These are phyloP conservation scores for Apis dorsata DNA, from an alignment of 1,140 invertebrate genomes.

Conservation along the genomic window DNA sequence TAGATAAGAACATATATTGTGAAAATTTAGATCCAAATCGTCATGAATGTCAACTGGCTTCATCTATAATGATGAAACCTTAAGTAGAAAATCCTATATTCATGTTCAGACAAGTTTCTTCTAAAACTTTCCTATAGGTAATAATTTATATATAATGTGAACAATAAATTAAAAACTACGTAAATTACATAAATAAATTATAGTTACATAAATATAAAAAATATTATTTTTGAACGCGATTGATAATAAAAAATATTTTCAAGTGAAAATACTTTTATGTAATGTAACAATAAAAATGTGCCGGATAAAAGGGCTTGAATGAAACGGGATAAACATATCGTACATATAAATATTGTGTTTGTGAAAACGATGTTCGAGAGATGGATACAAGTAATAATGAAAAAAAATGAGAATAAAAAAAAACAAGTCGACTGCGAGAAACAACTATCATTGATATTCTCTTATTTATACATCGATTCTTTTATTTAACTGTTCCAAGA, in stretches of 20 bases:
- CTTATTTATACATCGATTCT: background rate
- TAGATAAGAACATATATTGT: too few species aligned
- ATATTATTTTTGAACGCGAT: background rate
- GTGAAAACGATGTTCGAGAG: background rate
- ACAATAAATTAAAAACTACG: too few species aligned
- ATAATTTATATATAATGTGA: background rate
- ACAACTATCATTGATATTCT: background rate
- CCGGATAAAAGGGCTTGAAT: background rate
- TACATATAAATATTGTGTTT: background rate
- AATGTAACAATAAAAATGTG: background rate
- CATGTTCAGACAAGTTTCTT: background rate
- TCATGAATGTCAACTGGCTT: background rate
- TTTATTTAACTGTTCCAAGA: background rate
- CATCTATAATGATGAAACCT: background rate
- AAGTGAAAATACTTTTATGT: slow-evolving; percentile 1
- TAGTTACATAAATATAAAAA: background rate
- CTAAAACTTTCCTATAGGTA: background rate
- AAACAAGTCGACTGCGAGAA: background rate
- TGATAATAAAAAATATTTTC: background rate
- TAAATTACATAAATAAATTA: background rate
- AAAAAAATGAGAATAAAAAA: background rate
- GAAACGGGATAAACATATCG: background rate
- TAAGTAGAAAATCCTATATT: background rate
- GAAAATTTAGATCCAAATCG: too few species aligned
- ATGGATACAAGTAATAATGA: background rate